Base-by-base conservation (phyloP, 2,888 invertebrate species). In the Sinelater perroti region DNA sequence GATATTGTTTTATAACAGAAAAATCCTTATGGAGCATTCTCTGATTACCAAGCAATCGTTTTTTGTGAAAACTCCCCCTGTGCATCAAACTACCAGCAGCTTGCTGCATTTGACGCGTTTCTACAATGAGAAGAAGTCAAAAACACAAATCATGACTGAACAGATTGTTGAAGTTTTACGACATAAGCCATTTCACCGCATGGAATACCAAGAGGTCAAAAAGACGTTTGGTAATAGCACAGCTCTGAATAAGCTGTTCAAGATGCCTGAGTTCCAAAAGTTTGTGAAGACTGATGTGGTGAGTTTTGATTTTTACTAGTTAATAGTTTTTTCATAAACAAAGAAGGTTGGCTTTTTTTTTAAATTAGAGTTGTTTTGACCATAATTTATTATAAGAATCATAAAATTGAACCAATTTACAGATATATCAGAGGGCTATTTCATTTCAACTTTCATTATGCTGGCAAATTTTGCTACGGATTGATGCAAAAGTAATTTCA, bases 31-130 rank as follows among this genome's bases (percentile, higher is more conserved):
- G 1, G 75, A 80, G 3, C 76, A 83, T 42, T 81, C 84, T 26
- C 73, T 91, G 4, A 80, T 90, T 26, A 81, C 79, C 0, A 85
- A 86, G 65, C 90, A 91, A 76, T 67, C 75, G 16, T 84, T 83
- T 70, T 80, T 80, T 63, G 80, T 84, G 59, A 82, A 81, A 66
- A 77, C 77, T 0, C 74, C 75, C 1, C 75, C 79, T 30, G 76
- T 80, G 28, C 74, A 73, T 40, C 71, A 69, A 59, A 75, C 78
- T 40, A 75, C 75, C 24, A 81, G 81, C 0, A 80, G 80, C 52
- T 71, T 88, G 35, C 69, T 88, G n/a, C 87, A 86, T 65, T 72
- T 90, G 45, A 80, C 83, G 1, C 79, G 86, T 42, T 92, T 89
- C 73, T 87, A 81, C 70, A 78, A 79, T 1, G 80, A 82, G 60